Conservation (phyloP, 2,888 invertebrate genomes). For the Mylabris sibirica region DNA sequence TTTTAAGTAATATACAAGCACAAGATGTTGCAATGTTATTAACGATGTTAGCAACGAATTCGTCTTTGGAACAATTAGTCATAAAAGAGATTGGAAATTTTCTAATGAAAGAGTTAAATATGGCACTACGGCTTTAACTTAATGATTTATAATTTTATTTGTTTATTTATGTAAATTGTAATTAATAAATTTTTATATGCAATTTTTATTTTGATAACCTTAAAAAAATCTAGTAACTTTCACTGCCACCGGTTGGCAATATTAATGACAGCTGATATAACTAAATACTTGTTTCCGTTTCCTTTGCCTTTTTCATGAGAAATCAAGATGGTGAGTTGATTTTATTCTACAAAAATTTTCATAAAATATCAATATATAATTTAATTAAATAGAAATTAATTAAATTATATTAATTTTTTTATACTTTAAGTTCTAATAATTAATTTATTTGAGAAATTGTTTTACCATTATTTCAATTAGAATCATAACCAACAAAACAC, state of each 20-base stretch:
- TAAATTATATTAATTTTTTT: not conserved
- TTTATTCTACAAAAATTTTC: not conserved
- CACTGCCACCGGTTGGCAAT: not conserved
- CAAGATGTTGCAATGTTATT: slow-evolving; percentile 13
- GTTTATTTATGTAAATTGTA: not conserved
- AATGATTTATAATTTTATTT: not conserved
- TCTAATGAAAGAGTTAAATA: not conserved
- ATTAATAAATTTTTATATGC: not conserved
- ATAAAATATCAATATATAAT: not conserved
- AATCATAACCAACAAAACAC: not conserved
- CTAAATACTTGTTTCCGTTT: not conserved
- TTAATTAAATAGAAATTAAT: not conserved
- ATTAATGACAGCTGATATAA: not conserved
- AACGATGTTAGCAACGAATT: not conserved
- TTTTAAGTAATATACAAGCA: slow-evolving; percentile 8
- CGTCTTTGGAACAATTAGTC: not conserved
- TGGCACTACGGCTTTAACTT: not conserved
- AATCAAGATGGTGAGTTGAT: slow-evolving; percentile 8
- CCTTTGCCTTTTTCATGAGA: not conserved
- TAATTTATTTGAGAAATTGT: not conserved
- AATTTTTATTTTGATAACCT: not conserved
- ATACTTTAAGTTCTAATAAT: not conserved
- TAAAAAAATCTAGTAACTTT: not conserved
- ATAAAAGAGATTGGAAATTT: not conserved
- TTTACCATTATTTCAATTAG: no score